Conservation (phyloP, 2,797 vertebrate species). For the Paguma larvata region DNA sequence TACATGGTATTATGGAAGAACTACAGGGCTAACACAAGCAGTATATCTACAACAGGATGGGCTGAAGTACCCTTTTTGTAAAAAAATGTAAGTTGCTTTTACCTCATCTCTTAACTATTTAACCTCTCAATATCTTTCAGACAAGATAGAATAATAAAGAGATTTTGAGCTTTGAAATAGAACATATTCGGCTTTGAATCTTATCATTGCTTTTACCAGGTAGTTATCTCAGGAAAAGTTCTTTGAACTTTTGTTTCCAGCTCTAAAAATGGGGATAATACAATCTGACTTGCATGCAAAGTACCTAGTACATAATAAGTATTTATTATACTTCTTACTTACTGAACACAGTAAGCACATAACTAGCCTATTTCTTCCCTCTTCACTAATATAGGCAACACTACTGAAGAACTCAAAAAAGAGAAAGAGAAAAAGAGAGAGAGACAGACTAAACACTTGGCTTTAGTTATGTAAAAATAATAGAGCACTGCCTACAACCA, state of each 20-base stretch:
- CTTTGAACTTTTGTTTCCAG: conserved; percentile 42
- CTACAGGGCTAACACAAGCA: background rate
- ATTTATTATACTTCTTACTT: background rate
- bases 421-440: background rate
- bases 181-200: background rate
- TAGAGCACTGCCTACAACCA: background rate
- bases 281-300: conserved; percentile 20
- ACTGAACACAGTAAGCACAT: background rate
- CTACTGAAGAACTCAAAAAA: background rate
- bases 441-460: background rate
- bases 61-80: background rate
- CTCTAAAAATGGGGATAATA: conserved; percentile 15
- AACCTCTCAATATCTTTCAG: background rate
- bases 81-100: conserved; percentile 25
- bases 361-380: background rate
- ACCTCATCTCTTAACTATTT: conserved; percentile 22
- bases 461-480: conserved; percentile 27
- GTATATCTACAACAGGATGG: background rate
- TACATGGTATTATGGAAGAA: conserved; percentile 8
- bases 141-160: background rate
- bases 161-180: conserved; percentile 46
- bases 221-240: background rate
- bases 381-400: background rate
- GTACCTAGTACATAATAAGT: background rate
- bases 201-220: background rate